Percentiles rank a stretch among this genome's conserved stretches.
These are phyloP conservation scores for Halichoeres trimaculatus DNA, from an alignment of 2,113 vertebrate genomes.

Conservation along the genomic window DNA sequence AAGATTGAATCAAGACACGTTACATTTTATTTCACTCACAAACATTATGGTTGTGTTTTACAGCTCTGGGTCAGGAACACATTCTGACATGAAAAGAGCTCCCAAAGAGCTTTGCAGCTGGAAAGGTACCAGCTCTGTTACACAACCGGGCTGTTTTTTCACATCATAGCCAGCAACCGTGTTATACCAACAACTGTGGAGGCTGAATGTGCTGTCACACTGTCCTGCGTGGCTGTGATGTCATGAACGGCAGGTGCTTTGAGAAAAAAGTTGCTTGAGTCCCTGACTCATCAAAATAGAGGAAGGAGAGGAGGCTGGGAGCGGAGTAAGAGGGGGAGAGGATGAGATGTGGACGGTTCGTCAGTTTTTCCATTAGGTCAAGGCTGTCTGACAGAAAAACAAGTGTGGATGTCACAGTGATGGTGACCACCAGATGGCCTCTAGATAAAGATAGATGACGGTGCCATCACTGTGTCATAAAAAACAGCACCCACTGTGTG, in stretches of 20 bases:
- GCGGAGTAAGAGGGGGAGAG: constrained; percentile 53
- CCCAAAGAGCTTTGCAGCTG: constrained; percentile 30
- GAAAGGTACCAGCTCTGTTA: constrained; percentile 50
- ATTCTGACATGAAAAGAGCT: constrained; percentile 16
- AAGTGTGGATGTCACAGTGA: constrained; percentile 78
- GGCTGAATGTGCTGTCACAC: constrained; percentile 37
- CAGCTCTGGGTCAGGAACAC: constrained; percentile 23
- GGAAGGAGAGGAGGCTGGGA: constrained; percentile 41
- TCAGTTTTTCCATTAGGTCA: constrained; percentile 85
- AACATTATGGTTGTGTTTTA: constrained; percentile 10
- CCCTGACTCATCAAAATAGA: constrained; percentile 82
- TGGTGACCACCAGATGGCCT: constrained; percentile 59
- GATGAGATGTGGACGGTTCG: constrained; percentile 62
- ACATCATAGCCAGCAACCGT: constrained; percentile 19
- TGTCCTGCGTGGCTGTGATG: constrained; percentile 64
- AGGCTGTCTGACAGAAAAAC: constrained; percentile 73
- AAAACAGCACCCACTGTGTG: constrained; percentile 20
- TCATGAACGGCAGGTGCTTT: constrained; percentile 67
- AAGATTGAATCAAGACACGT: constrained; percentile 2
- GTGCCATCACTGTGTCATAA: constrained; percentile 8
- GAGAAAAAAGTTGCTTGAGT: constrained; percentile 69
- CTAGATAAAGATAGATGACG: constrained; percentile 24
- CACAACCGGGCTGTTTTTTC: constrained; percentile 35
- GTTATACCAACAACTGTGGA: constrained; percentile 39
- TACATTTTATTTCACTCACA: neutral